These are phyloP conservation scores for Xiphydria camelus DNA, from an alignment of 2,888 invertebrate species.

Conservation along the genomic window DNA sequence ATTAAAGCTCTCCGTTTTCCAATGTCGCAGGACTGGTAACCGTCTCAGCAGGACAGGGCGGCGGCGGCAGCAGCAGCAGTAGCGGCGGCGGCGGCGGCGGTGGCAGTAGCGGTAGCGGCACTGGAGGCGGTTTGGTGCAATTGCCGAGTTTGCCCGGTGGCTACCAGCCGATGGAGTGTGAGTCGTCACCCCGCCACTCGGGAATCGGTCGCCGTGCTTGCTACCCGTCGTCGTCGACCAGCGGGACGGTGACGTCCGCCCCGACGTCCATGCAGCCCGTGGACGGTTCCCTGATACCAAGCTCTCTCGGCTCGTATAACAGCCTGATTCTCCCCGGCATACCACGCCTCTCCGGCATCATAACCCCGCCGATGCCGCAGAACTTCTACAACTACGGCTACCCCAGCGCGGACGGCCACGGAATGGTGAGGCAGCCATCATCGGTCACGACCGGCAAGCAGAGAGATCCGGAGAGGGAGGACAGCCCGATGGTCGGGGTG, in stretches of 20 bases:
- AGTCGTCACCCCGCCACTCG: constrained; percentile 64
- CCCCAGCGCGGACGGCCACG: constrained; percentile 48
- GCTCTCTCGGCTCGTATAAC: constrained; percentile 58
- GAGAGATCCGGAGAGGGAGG: constrained; percentile 63
- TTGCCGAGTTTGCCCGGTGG: constrained; percentile 50
- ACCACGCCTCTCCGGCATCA: constrained; percentile 55
- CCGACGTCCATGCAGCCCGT: constrained; percentile 50
- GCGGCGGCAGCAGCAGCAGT: constrained; percentile 38
- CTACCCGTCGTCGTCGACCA: constrained; percentile 44
- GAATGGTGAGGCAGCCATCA: constrained; percentile 47
- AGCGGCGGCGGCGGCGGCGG: constrained; percentile 50
- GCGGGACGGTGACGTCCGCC: constrained; percentile 39
- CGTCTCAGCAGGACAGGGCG: constrained; percentile 56
- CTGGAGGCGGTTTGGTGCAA: constrained; percentile 50
- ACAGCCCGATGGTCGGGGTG: constrained; percentile 85
- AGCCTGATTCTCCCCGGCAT: constrained; percentile 57
- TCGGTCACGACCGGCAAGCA: constrained; percentile 50
- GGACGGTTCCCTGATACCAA: constrained; percentile 56
- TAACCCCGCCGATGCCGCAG: constrained; percentile 50
- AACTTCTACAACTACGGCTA: constrained; percentile 55
- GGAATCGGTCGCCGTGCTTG: constrained; percentile 45
- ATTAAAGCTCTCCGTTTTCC: constrained; percentile 23
- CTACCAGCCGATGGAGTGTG: constrained; percentile 78
- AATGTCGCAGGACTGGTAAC: constrained; percentile 55
- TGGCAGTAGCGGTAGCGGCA: constrained; percentile 30